These are phyloP conservation scores for Tokudaia tokunoshimensis DNA, from an alignment of 2,797 vertebrate species.

Conservation along the genomic window DNA sequence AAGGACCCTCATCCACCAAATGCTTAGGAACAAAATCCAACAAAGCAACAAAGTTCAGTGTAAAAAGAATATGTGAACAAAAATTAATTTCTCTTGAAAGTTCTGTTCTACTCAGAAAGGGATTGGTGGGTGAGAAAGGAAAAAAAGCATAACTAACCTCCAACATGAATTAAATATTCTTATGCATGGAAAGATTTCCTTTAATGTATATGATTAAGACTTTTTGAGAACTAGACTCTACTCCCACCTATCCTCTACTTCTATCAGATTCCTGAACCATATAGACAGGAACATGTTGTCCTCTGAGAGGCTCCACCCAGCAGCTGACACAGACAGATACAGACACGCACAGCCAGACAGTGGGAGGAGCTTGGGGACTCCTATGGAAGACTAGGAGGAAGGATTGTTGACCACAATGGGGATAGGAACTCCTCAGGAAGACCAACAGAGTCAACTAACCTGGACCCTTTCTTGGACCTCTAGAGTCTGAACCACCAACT, in stretches of 20 bases:
- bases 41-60: background rate
- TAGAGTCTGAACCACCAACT: background rate
- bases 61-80: conserved; percentile 23
- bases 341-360: background rate
- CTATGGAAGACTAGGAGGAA: background rate
- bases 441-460: background rate
- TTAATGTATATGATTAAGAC: background rate
- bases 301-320: background rate
- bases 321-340: background rate
- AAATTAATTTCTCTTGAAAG: background rate
- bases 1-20: background rate
- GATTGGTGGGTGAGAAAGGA: too few relatives aligned
- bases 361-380: background rate
- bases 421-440: background rate
- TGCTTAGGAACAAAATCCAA: background rate
- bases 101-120: background rate
- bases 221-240: background rate
- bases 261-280: background rate
- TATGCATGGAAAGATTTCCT: background rate
- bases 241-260: background rate
- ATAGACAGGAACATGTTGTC: background rate
- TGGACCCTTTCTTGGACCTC: background rate
- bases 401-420: background rate
- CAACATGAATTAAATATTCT: conserved; percentile 8
- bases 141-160: background rate